Evolutionary conservation across 1,140 invertebrate species (phyloP), one percentile per base, ranked within the genome.

Genomic region (Rhagoletis zephyria): DNA sequence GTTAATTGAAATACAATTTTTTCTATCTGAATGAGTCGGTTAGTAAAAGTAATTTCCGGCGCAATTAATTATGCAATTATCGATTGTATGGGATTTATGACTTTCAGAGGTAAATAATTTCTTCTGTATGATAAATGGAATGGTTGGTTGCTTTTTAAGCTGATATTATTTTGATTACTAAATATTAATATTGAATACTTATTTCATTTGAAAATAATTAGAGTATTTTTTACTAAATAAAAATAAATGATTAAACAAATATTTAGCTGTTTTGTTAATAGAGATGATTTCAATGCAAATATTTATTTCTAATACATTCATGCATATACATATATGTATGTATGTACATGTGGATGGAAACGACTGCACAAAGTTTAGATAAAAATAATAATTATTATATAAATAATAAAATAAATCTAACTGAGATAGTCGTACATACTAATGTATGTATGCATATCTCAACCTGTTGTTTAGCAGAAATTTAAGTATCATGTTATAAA

Each of bases 21-120:
- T 51, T 56, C 14, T 45, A 48, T 9, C 0, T 81, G 48, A 59
- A 48, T 19, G 48, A 81, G 9, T 56, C 4, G n/a, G 45, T 81
- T 81, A 81, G 74, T 81, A 81, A 81, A 81, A 81, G 74, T 81
- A 81, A 81, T 81, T 81, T 81, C 74, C 74, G 74, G 48, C 48
- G 51, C 48, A 81, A 81, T 81, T 81, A 81, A 81, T 81, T 81
- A 81, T 81, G 74, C 74, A 48, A 81, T 81, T 81, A 81, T 81
- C 74, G 74, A 81, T 51, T 81, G 48, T 56, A 56, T 56, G 74
- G 74, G 74, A 56, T 81, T 81, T 81, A 81, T 81, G 48, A 51
- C 74, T 81, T 59, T 10, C 12, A 63, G 4, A n/a, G 12, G n/a
- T 14, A 63, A 30, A 63, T 30, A 30, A 30, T 30, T 30, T 30